These are phyloP conservation scores for Acanthopagrus latus DNA, from an alignment of 2,797 vertebrate species.

Conservation along the genomic window DNA sequence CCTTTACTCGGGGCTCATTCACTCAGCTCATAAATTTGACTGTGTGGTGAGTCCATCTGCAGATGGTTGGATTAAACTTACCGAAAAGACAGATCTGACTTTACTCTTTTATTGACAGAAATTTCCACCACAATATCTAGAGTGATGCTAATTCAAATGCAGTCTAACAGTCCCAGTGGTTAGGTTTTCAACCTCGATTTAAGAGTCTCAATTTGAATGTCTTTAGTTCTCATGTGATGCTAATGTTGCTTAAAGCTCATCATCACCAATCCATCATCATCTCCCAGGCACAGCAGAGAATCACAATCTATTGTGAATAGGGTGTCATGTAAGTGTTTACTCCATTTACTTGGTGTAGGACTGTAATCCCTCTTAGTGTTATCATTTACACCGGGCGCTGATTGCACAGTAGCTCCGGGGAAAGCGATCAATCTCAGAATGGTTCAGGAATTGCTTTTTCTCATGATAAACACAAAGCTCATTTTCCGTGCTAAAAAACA, in stretches of 20 bases:
- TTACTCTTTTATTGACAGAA: too few species aligned
- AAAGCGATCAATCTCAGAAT: background rate
- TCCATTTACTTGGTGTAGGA: too few species aligned
- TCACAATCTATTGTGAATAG: background rate
- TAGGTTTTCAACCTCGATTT: background rate
- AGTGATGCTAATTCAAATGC: background rate
- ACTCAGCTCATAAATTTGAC: too few species aligned
- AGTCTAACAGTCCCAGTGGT: background rate
- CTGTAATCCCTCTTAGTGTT: background rate
- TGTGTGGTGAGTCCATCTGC: too few species aligned
- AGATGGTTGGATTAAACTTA: too few species aligned
- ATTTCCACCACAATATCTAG: too few species aligned
- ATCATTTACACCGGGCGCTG: constrained; percentile 4
- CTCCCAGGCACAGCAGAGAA: background rate
- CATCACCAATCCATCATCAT: background rate
- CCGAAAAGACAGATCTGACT: too few species aligned
- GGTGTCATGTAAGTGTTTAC: background rate
- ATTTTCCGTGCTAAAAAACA: background rate
- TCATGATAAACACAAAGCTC: background rate
- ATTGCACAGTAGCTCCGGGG: background rate
- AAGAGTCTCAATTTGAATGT: background rate
- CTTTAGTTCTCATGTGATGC: background rate
- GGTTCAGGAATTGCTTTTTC: background rate
- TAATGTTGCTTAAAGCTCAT: background rate
- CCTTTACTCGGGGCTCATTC: too few species aligned